Conservation (phyloP, 2,113 vertebrate species). For the Balaeniceps rex region DNA sequence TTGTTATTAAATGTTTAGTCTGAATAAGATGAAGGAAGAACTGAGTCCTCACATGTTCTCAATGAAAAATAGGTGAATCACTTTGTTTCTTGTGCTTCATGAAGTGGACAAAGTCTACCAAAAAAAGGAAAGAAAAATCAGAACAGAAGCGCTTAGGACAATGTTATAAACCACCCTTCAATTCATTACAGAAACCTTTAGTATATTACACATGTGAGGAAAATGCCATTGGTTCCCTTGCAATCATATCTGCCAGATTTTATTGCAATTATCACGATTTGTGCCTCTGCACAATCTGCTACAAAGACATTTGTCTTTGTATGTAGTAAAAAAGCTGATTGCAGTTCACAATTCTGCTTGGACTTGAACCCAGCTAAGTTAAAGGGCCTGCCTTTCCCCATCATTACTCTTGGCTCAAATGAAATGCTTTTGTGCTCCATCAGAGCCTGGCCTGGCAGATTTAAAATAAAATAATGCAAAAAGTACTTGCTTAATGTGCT, state of each 20-base stretch:
- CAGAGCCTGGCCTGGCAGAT: background rate
- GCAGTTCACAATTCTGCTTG: background rate
- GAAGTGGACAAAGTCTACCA: background rate
- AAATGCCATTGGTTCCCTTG: background rate
- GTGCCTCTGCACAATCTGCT: background rate
- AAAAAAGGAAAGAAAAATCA: background rate
- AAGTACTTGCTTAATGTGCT: background rate
- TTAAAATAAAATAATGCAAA: background rate
- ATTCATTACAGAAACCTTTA: background rate
- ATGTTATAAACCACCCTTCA: background rate
- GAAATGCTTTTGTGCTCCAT: background rate
- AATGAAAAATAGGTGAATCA: constrained; percentile 16
- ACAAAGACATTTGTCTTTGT: background rate
- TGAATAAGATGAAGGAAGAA: constrained; percentile 55
- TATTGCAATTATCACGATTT: background rate
- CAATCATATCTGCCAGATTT: background rate
- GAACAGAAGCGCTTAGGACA: background rate
- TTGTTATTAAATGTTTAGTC: constrained; percentile 63
- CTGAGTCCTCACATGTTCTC: background rate
- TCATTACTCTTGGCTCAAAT: background rate
- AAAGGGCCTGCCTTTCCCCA: background rate
- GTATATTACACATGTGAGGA: background rate
- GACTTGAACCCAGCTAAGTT: background rate
- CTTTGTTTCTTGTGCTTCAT: background rate
- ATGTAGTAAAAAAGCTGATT: background rate